A percentile compares a stretch with the other conserved stretches of the same genome.
Evolutionary conservation across 2,888 invertebrate genomes (phyloP).

Genomic region (Agonopterix alstromeriana): DNA sequence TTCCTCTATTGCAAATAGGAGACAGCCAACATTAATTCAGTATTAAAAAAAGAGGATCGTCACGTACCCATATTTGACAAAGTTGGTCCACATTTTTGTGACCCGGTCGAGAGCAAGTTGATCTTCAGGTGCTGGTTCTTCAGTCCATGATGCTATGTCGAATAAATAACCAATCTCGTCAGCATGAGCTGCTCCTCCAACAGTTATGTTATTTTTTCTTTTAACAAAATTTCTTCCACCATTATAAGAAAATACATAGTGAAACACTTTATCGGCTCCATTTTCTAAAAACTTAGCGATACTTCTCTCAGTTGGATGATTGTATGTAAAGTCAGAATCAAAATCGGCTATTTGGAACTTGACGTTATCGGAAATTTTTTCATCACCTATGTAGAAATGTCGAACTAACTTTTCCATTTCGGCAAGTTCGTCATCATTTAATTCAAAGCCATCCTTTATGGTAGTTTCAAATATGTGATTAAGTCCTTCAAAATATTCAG

Average conservation of each 20-base stretch:
- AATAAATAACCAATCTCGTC: constrained; percentile 38
- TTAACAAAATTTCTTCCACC: constrained; percentile 25
- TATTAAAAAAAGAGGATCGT: too few relatives aligned
- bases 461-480: constrained; percentile 19
- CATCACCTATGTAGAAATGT: constrained; percentile 23
- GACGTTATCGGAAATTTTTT: constrained; percentile 10
- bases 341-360: constrained; percentile 16
- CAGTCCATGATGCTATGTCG: constrained; percentile 15
- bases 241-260: constrained; percentile 26
- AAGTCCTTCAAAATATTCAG: constrained; percentile 19
- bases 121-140: constrained; percentile 12
- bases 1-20: not conserved
- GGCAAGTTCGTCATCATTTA: constrained; percentile 9
- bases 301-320: constrained; percentile 17
- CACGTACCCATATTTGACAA: constrained; percentile 30
- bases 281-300: constrained; percentile 17
- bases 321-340: constrained; percentile 16
- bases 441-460: not conserved
- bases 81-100: constrained; percentile 31
- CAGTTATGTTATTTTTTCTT: constrained; percentile 14
- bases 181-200: constrained; percentile 21
- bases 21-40: not conserved
- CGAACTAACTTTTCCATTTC: constrained; percentile 16
- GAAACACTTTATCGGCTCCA: constrained; percentile 16
- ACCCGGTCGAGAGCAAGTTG: constrained; percentile 21